phyloP scores from a whole-genome alignment of 1,140 invertebrate genomes.

The Heliconius nattereri region DNA sequence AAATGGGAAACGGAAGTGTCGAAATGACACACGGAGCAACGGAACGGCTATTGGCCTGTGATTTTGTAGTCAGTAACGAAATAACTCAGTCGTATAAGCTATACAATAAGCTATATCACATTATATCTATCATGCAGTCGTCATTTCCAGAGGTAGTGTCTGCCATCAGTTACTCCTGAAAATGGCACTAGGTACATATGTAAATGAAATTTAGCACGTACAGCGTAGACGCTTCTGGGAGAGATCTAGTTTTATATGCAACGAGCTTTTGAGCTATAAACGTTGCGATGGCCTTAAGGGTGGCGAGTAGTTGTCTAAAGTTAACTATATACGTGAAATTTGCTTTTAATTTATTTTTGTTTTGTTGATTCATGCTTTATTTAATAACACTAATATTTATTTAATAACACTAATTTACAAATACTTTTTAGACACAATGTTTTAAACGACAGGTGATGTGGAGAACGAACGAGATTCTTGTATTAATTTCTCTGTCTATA shows the following conservation, averaged over 20 bases:
- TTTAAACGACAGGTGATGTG: too few relatives aligned
- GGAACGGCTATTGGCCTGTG: too few relatives aligned
- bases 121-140: too few relatives aligned
- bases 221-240: not conserved
- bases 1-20: too few relatives aligned
- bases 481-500: too few relatives aligned
- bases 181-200: not conserved
- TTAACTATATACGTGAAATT: not conserved
- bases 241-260: slow-evolving; percentile 3
- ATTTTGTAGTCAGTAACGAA: too few relatives aligned
- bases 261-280: slow-evolving; percentile 12
- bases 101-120: too few relatives aligned
- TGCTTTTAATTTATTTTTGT: not conserved
- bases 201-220: slow-evolving; percentile 1
- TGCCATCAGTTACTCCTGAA: not conserved
- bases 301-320: not conserved
- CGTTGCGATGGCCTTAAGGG: not conserved
- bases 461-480: too few relatives aligned
- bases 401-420: not conserved
- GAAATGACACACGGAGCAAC: too few relatives aligned
- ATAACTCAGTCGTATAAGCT: too few relatives aligned
- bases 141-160: not conserved
- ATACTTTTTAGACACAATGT: too few relatives aligned
- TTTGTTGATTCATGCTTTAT: not conserved
- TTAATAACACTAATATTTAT: not conserved